Base-by-base conservation (phyloP, 2,888 invertebrate species). In the Chydorus sphaericus region DNA sequence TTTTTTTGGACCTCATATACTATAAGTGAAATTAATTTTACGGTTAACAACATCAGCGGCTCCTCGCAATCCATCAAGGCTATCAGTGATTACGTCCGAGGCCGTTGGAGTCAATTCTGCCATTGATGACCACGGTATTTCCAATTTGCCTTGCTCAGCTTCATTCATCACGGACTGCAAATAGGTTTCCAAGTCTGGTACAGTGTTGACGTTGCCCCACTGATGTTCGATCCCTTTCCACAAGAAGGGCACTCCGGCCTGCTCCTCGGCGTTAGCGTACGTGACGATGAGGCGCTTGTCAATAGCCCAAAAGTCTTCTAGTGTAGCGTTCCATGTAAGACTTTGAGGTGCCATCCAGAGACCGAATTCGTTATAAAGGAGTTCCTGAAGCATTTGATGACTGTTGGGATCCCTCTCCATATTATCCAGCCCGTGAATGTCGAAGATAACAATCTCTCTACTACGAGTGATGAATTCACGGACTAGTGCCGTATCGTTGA, bases 61-160 rank as follows among this genome's bases (percentile, higher is more conserved):
- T 51, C 75, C 72, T 29, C 82, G 70, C 28, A 85, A 67, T 18
- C 79, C 80, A 6, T 79, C 80, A 5, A 77, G 70, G 3, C 76
- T 70, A 61, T 78, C 73, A 59, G 79, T 71, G 10, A 82, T 67
- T 20, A 83, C 75, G 62, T 81, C 80, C 31, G 77, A 68, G 0
- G 79, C 73, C 38, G 75, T 77, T 1, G 83, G 81, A 0, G 84
- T 85, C 49, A 83, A 72, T 68, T 85, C 81, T 0, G 83, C 82
- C 84, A 84, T 85, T 8, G 82, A 78, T 1, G 83, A 79, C 62
- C 76, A 70, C 1, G 74, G 71, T 55, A 48, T 61, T 51, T 20
- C 23, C n/a, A 58, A 44, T 20, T 49, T 60, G 23, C 57, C 57
- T 26, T 55, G 33, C 7, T 39, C 50, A 7, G 57, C 53, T 20